Percentiles rank a stretch among this genome's conserved stretches.
Conservation (phyloP, 1,140 invertebrate species). For the Lethocerus indicus region DNA sequence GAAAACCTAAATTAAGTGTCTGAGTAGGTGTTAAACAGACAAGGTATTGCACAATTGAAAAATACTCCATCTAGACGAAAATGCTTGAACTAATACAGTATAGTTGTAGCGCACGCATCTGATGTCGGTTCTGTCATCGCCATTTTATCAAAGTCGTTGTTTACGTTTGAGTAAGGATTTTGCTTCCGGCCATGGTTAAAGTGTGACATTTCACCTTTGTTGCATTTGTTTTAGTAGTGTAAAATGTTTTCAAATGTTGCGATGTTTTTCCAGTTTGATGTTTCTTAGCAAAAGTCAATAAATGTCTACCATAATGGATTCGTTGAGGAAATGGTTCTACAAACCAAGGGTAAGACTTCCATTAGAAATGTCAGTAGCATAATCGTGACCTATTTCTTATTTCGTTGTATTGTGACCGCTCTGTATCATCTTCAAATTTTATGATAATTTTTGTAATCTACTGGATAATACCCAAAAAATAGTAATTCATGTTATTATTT, state of each 20-base stretch:
- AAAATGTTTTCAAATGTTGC: conserved; percentile 1
- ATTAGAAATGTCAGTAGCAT: not conserved
- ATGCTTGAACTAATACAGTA: not conserved
- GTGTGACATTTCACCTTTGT: not conserved
- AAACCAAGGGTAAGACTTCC: conserved; percentile 57
- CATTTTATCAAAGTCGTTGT: conserved; percentile 6
- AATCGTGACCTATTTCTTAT: not conserved
- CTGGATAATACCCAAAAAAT: no score
- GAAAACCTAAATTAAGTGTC: not conserved
- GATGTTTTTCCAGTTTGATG: conserved; percentile 10
- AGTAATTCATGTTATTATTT: no score
- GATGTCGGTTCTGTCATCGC: not conserved
- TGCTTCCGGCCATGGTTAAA: conserved; percentile 6
- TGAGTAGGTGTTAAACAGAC: not conserved
- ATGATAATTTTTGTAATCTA: no score
- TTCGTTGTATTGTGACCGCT: not conserved
- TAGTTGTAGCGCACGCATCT: not conserved
- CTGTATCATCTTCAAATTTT: no score
- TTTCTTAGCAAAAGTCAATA: conserved; percentile 13
- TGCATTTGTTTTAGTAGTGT: not conserved
- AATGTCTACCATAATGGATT: conserved; percentile 46
- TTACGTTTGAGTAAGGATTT: conserved; percentile 10
- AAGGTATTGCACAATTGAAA: not conserved
- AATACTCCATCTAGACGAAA: not conserved
- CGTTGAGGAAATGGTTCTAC: conserved; percentile 79